Base-by-base conservation (phyloP, 2,888 invertebrate genomes). In the Dolomedes plantarius region DNA sequence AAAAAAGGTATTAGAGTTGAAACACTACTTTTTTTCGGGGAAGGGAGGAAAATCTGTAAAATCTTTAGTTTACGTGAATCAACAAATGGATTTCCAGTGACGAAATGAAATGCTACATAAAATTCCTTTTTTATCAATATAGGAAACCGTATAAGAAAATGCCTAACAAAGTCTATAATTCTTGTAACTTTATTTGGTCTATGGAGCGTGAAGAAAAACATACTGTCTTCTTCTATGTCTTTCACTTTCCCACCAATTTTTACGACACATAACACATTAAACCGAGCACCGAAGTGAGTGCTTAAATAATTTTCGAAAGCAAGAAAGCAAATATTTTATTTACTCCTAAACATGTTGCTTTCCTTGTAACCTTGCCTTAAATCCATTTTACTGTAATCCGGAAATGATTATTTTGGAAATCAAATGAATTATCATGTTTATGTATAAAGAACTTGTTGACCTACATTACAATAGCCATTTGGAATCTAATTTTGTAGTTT, bases 311-410 rank as follows among this genome's bases (percentile, higher is more conserved):
- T 56, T 23, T 23, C n/a, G 11, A 3, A 23, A 39, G 56, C 29
- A 31, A 32, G 39, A 74, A 74, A 74, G 16, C n/a, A 50, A 23
- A 68, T 39, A 36, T 68, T 36, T 68, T 19, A 41, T 39, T 71
- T 29, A 50, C 32, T 46, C 32, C 50, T 32, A 72, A 31, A 62
- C 39, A 64, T 16, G n/a, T 6, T 32, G 36, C 16, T 41, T 67
- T 65, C 11, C 3, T 27, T 23, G 62, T 74, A 74, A 81, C 67
- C 56, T 50, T 80, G 73, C 41, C 41, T 56, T 56, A 56, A 23
- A 23, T 56, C 56, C 11, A 56, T 56, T 56, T 56, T 23, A 46
- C 74, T 13, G 23, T 79, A 41, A 81, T 78, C 27, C 71, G 71
- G 71, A 78, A 71, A 71, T 23, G 31, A 64, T 71, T 71, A 69